Base-by-base conservation (phyloP, 2,113 vertebrate genomes). In the Erpornis zantholeuca region DNA sequence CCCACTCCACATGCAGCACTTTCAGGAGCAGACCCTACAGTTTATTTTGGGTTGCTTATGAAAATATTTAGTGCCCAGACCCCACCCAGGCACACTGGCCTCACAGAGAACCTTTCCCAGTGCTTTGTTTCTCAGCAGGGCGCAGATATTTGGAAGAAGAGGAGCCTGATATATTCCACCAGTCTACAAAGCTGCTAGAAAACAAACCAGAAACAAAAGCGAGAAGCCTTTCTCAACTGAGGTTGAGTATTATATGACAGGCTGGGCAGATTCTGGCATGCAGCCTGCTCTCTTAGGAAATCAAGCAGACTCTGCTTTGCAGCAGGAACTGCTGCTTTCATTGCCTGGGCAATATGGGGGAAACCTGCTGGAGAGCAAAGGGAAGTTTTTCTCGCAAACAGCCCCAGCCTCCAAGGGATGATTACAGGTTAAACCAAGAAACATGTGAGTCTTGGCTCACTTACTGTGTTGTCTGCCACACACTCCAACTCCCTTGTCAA, bases 201-300 rank as follows among this genome's bases (percentile, higher is more conserved):
- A 42, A 42, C 38, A 72, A 72, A 31, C 38, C 70, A 79, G 73
- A 87, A 91, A 91, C 88, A 92, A 60, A 73, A 93, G 73, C 29
- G 64, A 95, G 95, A 94, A 69, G 71, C 61, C 57, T 98, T 97
- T 97, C 31, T 13, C 93, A 97, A 97, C 78, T 1, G 4, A 78
- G 56, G 35, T 70, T 49, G 73, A 90, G 76, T 82, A 66, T 96
- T 93, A 52, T 49, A 53, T 69, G 91, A 94, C 86, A 68, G 83
- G 92, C 92, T 19, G 3, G 42, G 56, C 31, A 68, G 81, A 95
- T 95, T 60, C 95, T 98, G 97, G 97, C 97, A 96, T 38, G 42
- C 14, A 8, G 78, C 90, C 64, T 42, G 38, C 70, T 89, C 92
- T 89, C 92, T 97, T 96, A 97, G 97, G 97, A 97, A 97, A 97